These are phyloP conservation scores for Motacilla alba DNA, from an alignment of 2,113 vertebrate species.

Conservation along the genomic window DNA sequence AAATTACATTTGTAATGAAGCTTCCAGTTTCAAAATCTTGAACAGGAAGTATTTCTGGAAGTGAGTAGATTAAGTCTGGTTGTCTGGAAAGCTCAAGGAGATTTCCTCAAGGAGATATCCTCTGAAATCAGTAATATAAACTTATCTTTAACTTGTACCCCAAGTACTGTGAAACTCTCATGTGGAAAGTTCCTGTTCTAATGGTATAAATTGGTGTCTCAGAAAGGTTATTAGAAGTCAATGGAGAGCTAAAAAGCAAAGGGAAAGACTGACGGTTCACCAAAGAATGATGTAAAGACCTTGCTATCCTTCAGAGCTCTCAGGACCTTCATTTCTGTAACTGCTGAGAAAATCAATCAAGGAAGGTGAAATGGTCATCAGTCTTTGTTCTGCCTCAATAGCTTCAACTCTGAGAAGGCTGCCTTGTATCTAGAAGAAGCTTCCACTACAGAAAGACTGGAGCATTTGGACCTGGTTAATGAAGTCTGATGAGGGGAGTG, in stretches of 20 bases:
- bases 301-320: background rate
- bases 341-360: background rate
- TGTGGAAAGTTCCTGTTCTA: background rate
- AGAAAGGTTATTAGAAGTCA: slow-evolving; percentile 32
- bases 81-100: background rate
- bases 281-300: background rate
- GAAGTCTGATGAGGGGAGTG: background rate
- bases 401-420: background rate
- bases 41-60: background rate
- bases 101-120: background rate
- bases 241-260: slow-evolving; percentile 1
- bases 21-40: background rate
- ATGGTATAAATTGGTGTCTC: slow-evolving; percentile 5
- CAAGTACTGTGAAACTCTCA: background rate
- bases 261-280: background rate
- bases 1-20: background rate
- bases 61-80: background rate
- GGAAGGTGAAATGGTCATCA: background rate
- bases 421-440: background rate
- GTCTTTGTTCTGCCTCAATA: background rate
- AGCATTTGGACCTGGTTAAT: background rate
- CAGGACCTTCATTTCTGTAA: background rate
- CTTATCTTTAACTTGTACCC: background rate
- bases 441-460: background rate
- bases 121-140: background rate